Base-by-base conservation (phyloP, 2,113 vertebrate species). In the Hymenochirus boettgeri region DNA sequence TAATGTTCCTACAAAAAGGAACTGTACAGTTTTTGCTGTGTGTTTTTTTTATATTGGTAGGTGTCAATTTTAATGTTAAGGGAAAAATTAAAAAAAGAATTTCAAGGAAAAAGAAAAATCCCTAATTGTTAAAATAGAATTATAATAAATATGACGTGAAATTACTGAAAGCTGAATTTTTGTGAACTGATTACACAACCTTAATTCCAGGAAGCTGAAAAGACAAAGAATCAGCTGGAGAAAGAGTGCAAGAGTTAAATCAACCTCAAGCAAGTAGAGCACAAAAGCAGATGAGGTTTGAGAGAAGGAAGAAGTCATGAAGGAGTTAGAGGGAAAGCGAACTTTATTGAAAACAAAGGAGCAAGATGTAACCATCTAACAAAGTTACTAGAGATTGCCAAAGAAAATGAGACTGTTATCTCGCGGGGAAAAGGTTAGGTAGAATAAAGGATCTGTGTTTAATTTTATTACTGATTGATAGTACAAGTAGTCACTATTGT, bases 381-480 rank as follows among this genome's bases (percentile, higher is more conserved):
- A 31, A 93, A 83, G 60, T 73, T 86, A 17, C 55, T 86, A 33
- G 86, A 93, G 51, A 67, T 91, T 57, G 71, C 19, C 22, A 87
- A 72, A 75, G 95, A 93, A 74, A 91, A 86, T 58, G 84, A 89
- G 79, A 81, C 82, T 2, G 75, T n/a, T 65, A 1, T 31, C 85
- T 2, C 72, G 89, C 10, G 78, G 76, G 57, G 82, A 91, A 69
- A 92, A 88, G 92, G 92, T 25, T 57, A 79, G 72, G 13, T 39
- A n/a, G n/a, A n/a, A n/a, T n/a, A n/a, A n/a, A n/a, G n/a, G n/a
- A n/a, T n/a, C n/a, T n/a, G n/a, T n/a, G n/a, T n/a, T n/a, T n/a
- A n/a, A n/a, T n/a, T n/a, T n/a, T n/a, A n/a, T n/a, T n/a, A n/a
- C n/a, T n/a, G n/a, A n/a, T n/a, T n/a, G n/a, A n/a, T n/a, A n/a